phyloP scores from a whole-genome alignment of 2,888 invertebrate species.

The Sericinus montela region DNA sequence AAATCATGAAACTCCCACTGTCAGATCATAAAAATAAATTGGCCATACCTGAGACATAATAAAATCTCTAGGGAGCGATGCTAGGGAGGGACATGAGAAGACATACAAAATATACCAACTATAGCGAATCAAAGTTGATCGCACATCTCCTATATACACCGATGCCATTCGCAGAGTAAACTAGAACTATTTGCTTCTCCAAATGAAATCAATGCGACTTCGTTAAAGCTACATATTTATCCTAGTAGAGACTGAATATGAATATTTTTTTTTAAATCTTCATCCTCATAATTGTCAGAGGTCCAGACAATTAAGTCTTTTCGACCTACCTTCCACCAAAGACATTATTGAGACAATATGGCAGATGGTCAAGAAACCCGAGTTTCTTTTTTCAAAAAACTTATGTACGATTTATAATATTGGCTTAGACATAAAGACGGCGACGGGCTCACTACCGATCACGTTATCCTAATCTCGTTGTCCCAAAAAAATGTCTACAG shows the following conservation, averaged over 20 bases:
- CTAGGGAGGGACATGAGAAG: slow-evolving; percentile 45
- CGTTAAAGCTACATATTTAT: slow-evolving; percentile 11
- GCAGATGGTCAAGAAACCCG: too few relatives aligned
- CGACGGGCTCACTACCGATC: too few relatives aligned
- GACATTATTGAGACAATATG: too few relatives aligned
- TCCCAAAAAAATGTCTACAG: too few relatives aligned
- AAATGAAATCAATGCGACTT: slow-evolving; percentile 14
- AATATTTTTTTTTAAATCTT: too few relatives aligned
- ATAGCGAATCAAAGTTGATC: slow-evolving; percentile 40
- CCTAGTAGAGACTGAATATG: neutral
- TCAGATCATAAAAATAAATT: slow-evolving; percentile 66
- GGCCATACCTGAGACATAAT: slow-evolving; percentile 63
- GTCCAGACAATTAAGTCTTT: too few relatives aligned
- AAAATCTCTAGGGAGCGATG: slow-evolving; percentile 46
- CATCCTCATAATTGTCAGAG: too few relatives aligned
- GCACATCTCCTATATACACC: neutral
- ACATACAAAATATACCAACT: slow-evolving; percentile 48
- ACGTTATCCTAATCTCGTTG: too few relatives aligned
- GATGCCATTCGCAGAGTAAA: neutral
- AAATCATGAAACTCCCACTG: slow-evolving; percentile 22
- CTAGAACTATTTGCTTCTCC: slow-evolving; percentile 10
- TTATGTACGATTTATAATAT: too few relatives aligned
- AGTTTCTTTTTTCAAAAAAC: too few relatives aligned
- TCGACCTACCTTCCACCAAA: too few relatives aligned
- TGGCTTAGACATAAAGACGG: too few relatives aligned